These are phyloP conservation scores for Neopelma chrysocephalum DNA, from an alignment of 2,797 vertebrate genomes.

Conservation along the genomic window DNA sequence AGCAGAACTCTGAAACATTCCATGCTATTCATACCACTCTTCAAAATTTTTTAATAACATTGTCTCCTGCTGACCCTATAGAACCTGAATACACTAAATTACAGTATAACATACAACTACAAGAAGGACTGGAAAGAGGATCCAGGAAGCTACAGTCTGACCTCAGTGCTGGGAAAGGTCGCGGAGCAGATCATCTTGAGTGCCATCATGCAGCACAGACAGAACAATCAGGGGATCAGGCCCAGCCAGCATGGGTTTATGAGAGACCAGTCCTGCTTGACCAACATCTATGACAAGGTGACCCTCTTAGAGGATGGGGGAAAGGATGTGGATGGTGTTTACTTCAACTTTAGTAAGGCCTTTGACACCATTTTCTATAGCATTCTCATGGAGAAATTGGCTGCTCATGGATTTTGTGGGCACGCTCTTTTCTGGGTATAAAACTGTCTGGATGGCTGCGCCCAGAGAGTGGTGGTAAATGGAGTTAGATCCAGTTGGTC, in stretches of 20 bases:
- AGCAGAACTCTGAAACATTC: neutral
- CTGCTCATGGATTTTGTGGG: neutral
- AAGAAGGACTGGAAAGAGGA: neutral
- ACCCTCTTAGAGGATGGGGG: neutral
- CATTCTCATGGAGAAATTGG: neutral
- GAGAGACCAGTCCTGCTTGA: neutral
- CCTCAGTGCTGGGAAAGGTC: neutral
- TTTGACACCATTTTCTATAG: neutral
- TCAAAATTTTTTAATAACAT: neutral
- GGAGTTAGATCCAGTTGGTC: neutral
- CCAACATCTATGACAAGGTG: too few species aligned
- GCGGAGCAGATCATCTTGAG: neutral
- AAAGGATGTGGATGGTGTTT: neutral
- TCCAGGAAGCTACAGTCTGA: neutral
- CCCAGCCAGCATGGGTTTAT: neutral
- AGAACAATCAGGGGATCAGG: neutral
- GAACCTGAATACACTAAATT: neutral
- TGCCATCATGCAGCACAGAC: rapidly evolving
- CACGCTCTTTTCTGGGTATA: rapidly evolving
- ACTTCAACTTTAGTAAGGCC: neutral
- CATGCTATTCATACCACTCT: neutral
- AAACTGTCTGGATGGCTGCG: neutral
- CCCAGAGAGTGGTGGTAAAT: neutral
- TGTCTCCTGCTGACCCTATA: neutral
- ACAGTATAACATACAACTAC: neutral